Conservation (phyloP, 2,797 vertebrate species). For the Mormyrus proboscirostris region DNA sequence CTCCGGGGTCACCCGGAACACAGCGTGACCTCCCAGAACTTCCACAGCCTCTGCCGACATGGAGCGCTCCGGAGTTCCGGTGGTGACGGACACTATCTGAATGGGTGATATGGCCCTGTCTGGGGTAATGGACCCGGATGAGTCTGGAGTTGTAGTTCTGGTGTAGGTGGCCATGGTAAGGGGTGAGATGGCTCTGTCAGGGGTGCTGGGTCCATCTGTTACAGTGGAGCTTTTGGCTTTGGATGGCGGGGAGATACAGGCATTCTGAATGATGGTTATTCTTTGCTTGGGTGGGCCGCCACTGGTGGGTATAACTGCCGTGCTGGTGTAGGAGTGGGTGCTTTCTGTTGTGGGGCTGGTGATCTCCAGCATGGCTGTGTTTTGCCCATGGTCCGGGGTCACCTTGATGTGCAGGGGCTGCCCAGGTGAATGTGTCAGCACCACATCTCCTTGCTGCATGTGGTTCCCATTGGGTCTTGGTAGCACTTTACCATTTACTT, state of each 20-base stretch:
- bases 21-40: constrained; percentile 69
- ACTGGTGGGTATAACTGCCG: constrained; percentile 88
- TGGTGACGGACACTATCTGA: constrained; percentile 76
- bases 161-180: constrained; percentile 74
- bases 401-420: constrained; percentile 94
- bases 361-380: constrained; percentile 87
- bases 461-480: constrained; percentile 74
- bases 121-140: constrained; percentile 76
- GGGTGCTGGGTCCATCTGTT: constrained; percentile 64
- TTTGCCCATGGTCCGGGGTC: constrained; percentile 85
- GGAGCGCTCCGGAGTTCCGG: constrained; percentile 72
- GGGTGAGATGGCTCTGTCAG: constrained; percentile 73
- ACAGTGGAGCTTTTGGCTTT: constrained; percentile 67
- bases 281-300: constrained; percentile 85
- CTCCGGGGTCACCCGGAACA: constrained; percentile 86
- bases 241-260: constrained; percentile 68
- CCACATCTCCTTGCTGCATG: constrained; percentile 75
- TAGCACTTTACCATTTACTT: constrained; percentile 74
- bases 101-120: constrained; percentile 87
- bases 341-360: constrained; percentile 81
- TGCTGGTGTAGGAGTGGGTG: constrained; percentile 84
- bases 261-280: constrained; percentile 90
- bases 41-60: constrained; percentile 72
- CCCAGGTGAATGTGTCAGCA: constrained; percentile 82
- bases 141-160: constrained; percentile 79